A percentile compares a stretch with the other conserved stretches of the same genome.
Evolutionary conservation across 2,888 invertebrate species (phyloP).

Genomic region (Drosophila bunnanda): DNA sequence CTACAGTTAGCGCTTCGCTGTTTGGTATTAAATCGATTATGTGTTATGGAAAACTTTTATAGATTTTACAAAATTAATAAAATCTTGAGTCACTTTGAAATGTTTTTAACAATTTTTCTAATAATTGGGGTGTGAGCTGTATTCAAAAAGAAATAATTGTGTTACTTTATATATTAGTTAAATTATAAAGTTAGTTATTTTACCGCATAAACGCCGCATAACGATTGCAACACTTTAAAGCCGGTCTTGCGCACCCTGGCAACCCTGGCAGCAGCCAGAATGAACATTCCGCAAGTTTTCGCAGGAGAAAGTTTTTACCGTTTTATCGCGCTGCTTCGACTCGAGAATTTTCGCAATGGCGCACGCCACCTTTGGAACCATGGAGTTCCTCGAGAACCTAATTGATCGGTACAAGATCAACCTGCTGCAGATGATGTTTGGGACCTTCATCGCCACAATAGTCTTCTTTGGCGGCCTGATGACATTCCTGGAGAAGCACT

Average conservation of each 20-base stretch:
- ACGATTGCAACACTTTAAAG: constrained; percentile 3
- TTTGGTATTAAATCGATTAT: no score
- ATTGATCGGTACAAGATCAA: constrained; percentile 74
- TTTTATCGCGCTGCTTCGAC: constrained; percentile 14
- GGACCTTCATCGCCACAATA: constrained; percentile 80
- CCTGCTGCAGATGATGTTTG: constrained; percentile 78
- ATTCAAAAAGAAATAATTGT: no score
- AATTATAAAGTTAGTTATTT: no score
- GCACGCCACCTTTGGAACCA: constrained; percentile 26
- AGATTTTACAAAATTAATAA: no score
- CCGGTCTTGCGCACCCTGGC: neutral
- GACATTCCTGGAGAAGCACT: constrained; percentile 87
- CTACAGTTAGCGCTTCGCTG: neutral
- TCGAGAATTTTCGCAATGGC: constrained; percentile 22
- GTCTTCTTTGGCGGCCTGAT: constrained; percentile 87
- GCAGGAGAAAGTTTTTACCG: constrained; percentile 25
- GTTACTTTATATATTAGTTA: no score
- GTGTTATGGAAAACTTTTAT: no score
- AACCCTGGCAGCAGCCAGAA: constrained; percentile 7
- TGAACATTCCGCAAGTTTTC: constrained; percentile 30
- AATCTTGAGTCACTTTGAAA: no score
- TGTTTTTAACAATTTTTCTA: no score
- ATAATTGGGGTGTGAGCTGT: no score
- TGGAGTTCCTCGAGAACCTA: constrained; percentile 50
- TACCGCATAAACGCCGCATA: neutral